These are phyloP conservation scores for Parnassius smintheus DNA, from an alignment of 2,888 invertebrate genomes.

Conservation along the genomic window DNA sequence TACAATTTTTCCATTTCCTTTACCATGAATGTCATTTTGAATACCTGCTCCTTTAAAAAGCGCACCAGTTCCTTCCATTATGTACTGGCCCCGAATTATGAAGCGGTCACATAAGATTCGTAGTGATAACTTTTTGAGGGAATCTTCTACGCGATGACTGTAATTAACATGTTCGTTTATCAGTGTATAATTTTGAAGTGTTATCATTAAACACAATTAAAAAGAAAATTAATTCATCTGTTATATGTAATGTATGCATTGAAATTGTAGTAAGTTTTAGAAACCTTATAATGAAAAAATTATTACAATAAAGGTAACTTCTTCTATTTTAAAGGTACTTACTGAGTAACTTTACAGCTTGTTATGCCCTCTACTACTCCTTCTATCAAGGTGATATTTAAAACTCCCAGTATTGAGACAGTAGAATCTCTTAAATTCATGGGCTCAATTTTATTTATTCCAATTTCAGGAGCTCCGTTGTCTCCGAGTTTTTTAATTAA, in stretches of 20 bases:
- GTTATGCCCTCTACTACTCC: constrained; percentile 27
- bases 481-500: constrained; percentile 9
- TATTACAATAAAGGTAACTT: too few species aligned
- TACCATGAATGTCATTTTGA: neutral
- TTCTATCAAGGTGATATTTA: constrained; percentile 28
- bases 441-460: constrained; percentile 30
- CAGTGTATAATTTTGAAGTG: too few species aligned
- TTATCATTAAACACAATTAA: too few species aligned
- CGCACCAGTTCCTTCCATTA: constrained; percentile 2
- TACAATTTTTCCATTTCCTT: constrained; percentile 16
- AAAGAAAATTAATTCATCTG: too few species aligned
- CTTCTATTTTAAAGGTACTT: constrained; percentile 21
- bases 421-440: constrained; percentile 26
- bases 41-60: constrained; percentile 1
- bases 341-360: constrained; percentile 25
- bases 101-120: constrained; percentile 9
- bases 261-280: too few species aligned
- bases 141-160: too few species aligned
- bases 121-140: neutral
- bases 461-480: constrained; percentile 22
- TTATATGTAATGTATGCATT: too few species aligned
- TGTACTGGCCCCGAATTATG: constrained; percentile 4
- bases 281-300: too few species aligned
- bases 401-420: constrained; percentile 22
- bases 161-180: too few species aligned